These are phyloP conservation scores for Bradypus variegatus DNA, from an alignment of 2,797 vertebrate species.

Conservation along the genomic window DNA sequence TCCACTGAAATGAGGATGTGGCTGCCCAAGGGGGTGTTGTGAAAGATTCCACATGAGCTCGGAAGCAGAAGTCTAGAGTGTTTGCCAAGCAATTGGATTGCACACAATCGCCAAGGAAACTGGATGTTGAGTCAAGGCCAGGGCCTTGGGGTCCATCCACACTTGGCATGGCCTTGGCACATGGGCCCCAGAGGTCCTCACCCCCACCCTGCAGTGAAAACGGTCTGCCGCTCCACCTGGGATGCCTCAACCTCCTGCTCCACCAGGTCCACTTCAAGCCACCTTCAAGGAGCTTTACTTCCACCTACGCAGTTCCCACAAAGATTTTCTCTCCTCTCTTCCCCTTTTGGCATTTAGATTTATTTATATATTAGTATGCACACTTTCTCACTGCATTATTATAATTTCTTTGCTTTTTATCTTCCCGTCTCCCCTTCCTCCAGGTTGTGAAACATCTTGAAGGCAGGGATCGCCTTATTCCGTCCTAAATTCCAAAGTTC, in stretches of 20 bases:
- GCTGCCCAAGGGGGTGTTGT: background rate
- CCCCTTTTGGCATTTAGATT: background rate
- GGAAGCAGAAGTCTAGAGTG: rapidly evolving
- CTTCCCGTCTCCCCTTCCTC: too few species aligned
- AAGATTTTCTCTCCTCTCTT: background rate
- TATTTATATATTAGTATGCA: background rate
- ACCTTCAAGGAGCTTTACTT: background rate
- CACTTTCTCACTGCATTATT: rapidly evolving
- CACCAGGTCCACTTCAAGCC: background rate
- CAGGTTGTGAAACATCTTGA: rapidly evolving
- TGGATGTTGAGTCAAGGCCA: background rate
- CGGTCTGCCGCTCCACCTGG: too few species aligned
- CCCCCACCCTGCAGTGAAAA: background rate
- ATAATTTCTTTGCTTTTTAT: background rate
- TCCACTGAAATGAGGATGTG: background rate
- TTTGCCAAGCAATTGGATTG: background rate
- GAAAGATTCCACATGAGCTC: background rate
- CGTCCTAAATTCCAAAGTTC: rapidly evolving
- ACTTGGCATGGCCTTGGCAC: background rate
- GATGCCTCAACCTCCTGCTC: too few species aligned
- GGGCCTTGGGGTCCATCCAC: background rate
- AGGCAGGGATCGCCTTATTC: background rate
- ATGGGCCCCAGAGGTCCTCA: rapidly evolving
- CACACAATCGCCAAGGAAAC: too few species aligned
- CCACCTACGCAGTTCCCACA: background rate